Evolutionary conservation across 2,797 vertebrate genomes (phyloP).

Genomic region (Girardinus metallicus): DNA sequence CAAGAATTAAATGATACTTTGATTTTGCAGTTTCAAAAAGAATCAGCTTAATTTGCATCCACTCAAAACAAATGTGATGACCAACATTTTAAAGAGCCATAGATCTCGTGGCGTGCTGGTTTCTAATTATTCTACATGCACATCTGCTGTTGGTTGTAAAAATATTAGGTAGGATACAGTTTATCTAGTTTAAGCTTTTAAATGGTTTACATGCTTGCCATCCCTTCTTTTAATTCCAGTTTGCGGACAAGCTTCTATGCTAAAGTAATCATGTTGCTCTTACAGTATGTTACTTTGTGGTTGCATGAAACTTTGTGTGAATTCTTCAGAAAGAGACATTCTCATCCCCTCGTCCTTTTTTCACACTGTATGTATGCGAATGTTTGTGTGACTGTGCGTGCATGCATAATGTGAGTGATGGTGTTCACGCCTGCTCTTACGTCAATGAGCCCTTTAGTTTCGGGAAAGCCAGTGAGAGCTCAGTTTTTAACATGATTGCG

Average conservation of each 20-base stretch:
- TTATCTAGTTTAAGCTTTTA: neutral
- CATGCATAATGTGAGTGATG: constrained; percentile 42
- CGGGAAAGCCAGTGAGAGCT: constrained; percentile 81
- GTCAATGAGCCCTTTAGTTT: constrained; percentile 81
- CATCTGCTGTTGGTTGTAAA: neutral
- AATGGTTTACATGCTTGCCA: neutral
- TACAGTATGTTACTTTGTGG: constrained; percentile 49
- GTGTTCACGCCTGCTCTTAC: constrained; percentile 60
- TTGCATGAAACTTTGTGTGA: constrained; percentile 57
- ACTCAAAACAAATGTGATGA: constrained; percentile 56
- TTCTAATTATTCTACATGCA: constrained; percentile 20
- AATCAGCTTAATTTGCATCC: constrained; percentile 57
- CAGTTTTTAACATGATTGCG: constrained; percentile 71
- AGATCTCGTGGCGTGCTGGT: constrained; percentile 42
- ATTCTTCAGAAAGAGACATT: constrained; percentile 66
- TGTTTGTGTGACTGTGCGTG: constrained; percentile 32
- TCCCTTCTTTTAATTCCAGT: neutral
- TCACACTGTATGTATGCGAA: constrained; percentile 29
- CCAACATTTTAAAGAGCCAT: constrained; percentile 17
- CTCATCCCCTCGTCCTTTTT: constrained; percentile 49
- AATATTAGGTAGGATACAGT: neutral
- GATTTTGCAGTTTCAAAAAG: constrained; percentile 46
- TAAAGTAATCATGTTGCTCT: neutral
- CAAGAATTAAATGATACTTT: constrained; percentile 50
- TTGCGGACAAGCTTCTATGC: neutral